These are phyloP conservation scores for Gryon sp. DNA, from an alignment of 1,140 invertebrate species.

Conservation along the genomic window DNA sequence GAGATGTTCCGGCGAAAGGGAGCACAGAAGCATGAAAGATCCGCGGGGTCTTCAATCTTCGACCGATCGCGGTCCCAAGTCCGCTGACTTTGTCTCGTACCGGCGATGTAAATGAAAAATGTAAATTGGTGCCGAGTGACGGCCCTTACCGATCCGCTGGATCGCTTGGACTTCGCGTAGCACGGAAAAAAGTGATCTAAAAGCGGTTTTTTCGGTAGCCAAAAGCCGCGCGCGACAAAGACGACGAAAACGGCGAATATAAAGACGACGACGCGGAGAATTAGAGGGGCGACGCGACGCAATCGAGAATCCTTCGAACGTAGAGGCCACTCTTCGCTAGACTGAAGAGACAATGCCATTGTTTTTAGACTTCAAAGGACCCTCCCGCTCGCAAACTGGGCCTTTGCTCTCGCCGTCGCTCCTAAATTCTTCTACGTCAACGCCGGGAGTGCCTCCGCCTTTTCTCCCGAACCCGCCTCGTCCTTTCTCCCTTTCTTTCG, in stretches of 20 bases:
- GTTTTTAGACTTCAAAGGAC: conserved; percentile 80
- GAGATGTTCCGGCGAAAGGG: conserved; percentile 45
- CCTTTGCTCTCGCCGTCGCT: conserved; percentile 78
- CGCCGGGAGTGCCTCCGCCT: conserved; percentile 58
- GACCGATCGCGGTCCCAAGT: conserved; percentile 44
- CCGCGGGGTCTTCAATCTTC: conserved; percentile 64
- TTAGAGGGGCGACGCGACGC: conserved; percentile 30
- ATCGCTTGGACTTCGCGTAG: conserved; percentile 62
- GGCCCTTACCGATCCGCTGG: conserved; percentile 62
- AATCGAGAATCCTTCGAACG: conserved; percentile 64
- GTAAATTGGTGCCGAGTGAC: conserved; percentile 66
- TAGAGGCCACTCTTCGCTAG: conserved; percentile 74
- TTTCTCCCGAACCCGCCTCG: conserved; percentile 49
- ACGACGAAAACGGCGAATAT: conserved; percentile 45
- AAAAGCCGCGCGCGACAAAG: conserved; percentile 52
- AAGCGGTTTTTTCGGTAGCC: conserved; percentile 59
- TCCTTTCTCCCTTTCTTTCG: conserved; percentile 57
- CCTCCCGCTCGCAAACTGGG: conserved; percentile 75
- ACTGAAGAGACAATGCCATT: conserved; percentile 80
- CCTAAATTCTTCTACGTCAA: conserved; percentile 80
- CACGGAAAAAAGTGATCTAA: conserved; percentile 66
- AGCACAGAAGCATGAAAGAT: conserved; percentile 57
- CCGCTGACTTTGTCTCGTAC: conserved; percentile 60
- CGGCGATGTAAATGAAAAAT: conserved; percentile 67
- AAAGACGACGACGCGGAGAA: conserved; percentile 50